Evolutionary conservation across 2,888 invertebrate genomes (phyloP).

Genomic region (Pandemis corylana): DNA sequence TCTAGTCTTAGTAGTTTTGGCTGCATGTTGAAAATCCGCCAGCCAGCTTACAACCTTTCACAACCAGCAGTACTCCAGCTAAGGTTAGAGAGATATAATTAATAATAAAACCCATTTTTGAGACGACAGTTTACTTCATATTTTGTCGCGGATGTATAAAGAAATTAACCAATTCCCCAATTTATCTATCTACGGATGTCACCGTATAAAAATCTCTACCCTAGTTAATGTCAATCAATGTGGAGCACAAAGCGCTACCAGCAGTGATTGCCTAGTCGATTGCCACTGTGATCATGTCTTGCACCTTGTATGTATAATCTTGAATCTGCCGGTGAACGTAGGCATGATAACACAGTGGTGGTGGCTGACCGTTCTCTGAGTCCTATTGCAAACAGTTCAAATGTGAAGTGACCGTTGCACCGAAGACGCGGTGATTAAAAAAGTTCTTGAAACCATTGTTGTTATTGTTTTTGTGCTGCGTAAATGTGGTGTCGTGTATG

Average conservation of each 20-base stretch:
- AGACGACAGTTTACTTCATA: too few relatives aligned
- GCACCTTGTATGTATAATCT: not conserved
- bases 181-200: too few relatives aligned
- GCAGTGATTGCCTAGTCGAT: not conserved
- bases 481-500: constrained; percentile 19
- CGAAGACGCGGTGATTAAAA: constrained; percentile 14
- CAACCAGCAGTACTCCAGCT: too few relatives aligned
- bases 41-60: too few relatives aligned
- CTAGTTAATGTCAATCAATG: too few relatives aligned
- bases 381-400: constrained; percentile 21
- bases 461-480: constrained; percentile 19
- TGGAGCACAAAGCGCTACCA: not conserved
- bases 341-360: constrained; percentile 51
- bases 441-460: not conserved
- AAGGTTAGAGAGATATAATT: too few relatives aligned
- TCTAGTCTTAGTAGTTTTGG: too few relatives aligned
- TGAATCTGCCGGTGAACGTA: constrained; percentile 10
- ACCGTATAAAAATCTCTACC: too few relatives aligned
- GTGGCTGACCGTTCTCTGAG: constrained; percentile 51
- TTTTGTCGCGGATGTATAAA: too few relatives aligned
- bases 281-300: not conserved
- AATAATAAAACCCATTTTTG: too few relatives aligned
- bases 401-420: constrained; percentile 30
- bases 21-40: too few relatives aligned
- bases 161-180: too few relatives aligned